These are phyloP conservation scores for Forpus xanthops DNA, from an alignment of 2,797 vertebrate species.

Conservation along the genomic window DNA sequence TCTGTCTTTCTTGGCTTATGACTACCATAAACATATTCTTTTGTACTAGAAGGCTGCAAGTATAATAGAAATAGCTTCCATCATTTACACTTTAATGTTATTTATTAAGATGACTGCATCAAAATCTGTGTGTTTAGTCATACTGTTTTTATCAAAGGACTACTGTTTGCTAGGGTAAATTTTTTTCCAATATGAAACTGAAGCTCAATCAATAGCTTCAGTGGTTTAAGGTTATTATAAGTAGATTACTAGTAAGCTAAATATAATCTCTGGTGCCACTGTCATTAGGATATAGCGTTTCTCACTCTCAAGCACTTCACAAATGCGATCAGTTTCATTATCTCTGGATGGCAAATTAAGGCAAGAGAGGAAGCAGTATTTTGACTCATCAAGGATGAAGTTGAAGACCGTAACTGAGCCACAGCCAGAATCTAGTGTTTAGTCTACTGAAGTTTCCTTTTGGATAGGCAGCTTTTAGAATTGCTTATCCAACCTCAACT, in stretches of 20 bases:
- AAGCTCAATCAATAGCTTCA: neutral
- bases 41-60: neutral
- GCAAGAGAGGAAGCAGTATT: neutral
- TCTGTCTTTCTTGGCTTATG: neutral
- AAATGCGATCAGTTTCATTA: neutral
- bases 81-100: neutral
- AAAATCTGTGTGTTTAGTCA: neutral
- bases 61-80: neutral
- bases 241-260: neutral
- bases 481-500: neutral
- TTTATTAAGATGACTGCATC: neutral
- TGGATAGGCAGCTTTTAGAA: neutral
- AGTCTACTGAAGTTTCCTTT: neutral
- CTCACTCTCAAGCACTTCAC: neutral
- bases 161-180: neutral
- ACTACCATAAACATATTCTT: neutral
- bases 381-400: neutral
- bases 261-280: neutral
- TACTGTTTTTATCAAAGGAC: neutral
- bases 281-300: neutral
- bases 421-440: neutral
- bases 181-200: neutral
- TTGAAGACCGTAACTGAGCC: rapidly evolving
- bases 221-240: neutral
- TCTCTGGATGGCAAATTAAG: neutral